Base-by-base conservation (phyloP, 2,797 vertebrate genomes). In the Neomorphus geoffroyi region DNA sequence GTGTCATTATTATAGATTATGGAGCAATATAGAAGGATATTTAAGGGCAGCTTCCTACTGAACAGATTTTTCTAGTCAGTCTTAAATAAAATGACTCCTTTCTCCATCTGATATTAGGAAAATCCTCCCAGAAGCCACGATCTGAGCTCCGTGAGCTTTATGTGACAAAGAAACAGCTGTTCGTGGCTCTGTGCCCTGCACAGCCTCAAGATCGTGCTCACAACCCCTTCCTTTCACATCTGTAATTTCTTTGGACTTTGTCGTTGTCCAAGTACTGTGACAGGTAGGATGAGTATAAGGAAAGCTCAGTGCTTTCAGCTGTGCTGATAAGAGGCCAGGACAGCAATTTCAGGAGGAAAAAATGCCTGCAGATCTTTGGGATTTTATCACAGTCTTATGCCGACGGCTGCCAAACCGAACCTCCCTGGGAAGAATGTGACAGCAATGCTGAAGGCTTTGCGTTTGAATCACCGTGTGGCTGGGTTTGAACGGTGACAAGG, bases 341-440 rank as follows among this genome's bases (percentile, higher is more conserved):
- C 72, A 66, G 18, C 53, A n/a, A 88, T 89, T 91, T 80, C 37
- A 78, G 80, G 65, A 75, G 53, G 30, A 45, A 51, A 62, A 88
- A 92, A 69, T 32, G 79, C n/a, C 60, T 64, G 74, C 32, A 87
- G 60, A 53, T 79, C 53, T 83, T 65, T 1, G 4, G 69, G 82
- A 62, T 70, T 93, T 94, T 62, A 58, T 91, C 85, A 54, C 35
- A 43, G 9, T 35, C 13, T 78, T 39, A 8, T 1, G 1, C 48
- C 0, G 13, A n/a, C 28, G 74, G 57, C 71, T 91, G 75, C 75
- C 81, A 87, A 14, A 37, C 19, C 26, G 53, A 64, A 57, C 82
- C 69, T 79, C 74, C 50, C 53, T 53, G 67, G 83, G 79, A 33
- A 85, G 90, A n/a, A 46, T 14, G 53, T 32, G 73, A 43, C 61